Percentiles rank a stretch among this genome's conserved stretches.
Conservation (phyloP, 2,113 vertebrate genomes). For the Nicator chloris region DNA sequence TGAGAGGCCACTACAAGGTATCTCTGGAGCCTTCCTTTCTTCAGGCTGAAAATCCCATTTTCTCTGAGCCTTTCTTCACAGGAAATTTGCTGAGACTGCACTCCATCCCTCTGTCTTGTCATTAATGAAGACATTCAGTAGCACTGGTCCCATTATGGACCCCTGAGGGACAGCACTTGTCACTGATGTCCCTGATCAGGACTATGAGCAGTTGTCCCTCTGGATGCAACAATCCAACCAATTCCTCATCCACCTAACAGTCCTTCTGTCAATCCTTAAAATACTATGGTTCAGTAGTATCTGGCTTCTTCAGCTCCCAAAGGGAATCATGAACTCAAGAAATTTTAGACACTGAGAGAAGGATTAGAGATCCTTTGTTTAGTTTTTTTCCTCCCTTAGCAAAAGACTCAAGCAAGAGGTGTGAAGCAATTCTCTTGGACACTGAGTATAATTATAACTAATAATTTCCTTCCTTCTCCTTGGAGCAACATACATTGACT, state of each 20-base stretch:
- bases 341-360: constrained; percentile 2
- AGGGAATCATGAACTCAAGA: background rate
- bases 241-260: background rate
- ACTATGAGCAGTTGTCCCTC: rapidly evolving
- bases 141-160: rapidly evolving
- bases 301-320: constrained; percentile 12
- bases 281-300: background rate
- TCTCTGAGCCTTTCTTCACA: background rate
- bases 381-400: background rate
- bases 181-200: background rate
- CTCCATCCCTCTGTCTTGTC: background rate
- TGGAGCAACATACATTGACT: constrained; percentile 62
- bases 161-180: background rate
- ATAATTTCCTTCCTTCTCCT: constrained; percentile 71
- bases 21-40: background rate
- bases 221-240: background rate
- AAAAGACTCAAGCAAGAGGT: constrained; percentile 9
- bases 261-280: background rate
- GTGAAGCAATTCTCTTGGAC: constrained; percentile 63
- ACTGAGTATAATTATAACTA: constrained; percentile 67
- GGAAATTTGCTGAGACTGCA: background rate
- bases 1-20: background rate
- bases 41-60: background rate
- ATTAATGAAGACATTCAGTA: background rate
- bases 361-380: background rate